A percentile compares a stretch with the other conserved stretches of the same genome.
phyloP scores from a whole-genome alignment of 2,113 vertebrate species.

The Pollimyrus isidori region DNA sequence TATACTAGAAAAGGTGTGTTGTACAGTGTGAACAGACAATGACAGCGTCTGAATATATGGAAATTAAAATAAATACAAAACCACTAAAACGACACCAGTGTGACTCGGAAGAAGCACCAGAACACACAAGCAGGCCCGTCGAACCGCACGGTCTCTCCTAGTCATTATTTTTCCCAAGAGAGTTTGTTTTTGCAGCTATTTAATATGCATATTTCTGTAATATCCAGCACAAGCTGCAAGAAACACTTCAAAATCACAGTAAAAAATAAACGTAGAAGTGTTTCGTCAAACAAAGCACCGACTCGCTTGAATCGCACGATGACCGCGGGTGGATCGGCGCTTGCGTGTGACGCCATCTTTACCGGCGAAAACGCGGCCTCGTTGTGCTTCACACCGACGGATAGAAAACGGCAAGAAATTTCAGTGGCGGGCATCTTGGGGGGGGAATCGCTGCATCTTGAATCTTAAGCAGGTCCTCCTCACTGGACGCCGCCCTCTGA shows the following conservation, averaged over 20 bases:
- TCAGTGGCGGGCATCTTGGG: not conserved
- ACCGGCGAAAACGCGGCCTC: not conserved
- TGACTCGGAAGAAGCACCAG: not conserved
- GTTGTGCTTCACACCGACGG: not conserved
- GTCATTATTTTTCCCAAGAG: not conserved
- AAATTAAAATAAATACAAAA: conserved; percentile 4
- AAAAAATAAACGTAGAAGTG: not conserved
- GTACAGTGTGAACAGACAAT: not conserved
- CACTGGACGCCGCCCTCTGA: not conserved
- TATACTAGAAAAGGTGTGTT: not conserved
- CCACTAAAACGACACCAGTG: not conserved
- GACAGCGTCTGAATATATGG: not conserved
- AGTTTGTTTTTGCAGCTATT: not conserved
- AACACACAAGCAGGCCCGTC: not conserved
- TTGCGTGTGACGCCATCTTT: not conserved
- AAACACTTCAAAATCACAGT: not conserved
- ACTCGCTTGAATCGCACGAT: not conserved
- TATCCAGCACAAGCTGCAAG: not conserved
- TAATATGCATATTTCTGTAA: not conserved
- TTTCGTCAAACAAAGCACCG: not conserved
- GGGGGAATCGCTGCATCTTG: not conserved
- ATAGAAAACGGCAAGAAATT: not conserved
- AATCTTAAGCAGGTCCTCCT: conserved; percentile 10
- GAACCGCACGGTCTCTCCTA: not conserved
- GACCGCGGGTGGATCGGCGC: not conserved